These are phyloP conservation scores for Pristis pectinata DNA, from an alignment of 2,797 vertebrate genomes.

Conservation along the genomic window DNA sequence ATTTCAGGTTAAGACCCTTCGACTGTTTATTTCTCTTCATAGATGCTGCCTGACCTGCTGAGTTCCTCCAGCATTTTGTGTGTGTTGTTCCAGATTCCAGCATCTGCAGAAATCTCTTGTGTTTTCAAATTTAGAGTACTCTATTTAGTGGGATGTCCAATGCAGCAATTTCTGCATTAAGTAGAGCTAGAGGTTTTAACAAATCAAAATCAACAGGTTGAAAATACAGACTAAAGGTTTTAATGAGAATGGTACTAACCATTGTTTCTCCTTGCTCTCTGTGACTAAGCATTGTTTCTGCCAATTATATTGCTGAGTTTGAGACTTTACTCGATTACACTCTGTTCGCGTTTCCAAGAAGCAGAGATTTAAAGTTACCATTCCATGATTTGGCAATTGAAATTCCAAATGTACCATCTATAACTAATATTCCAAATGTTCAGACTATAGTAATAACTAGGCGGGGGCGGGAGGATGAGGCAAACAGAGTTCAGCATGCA, in stretches of 20 bases:
- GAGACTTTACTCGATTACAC: neutral
- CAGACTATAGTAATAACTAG: neutral
- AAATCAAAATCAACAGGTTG: neutral
- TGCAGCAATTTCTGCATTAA: neutral
- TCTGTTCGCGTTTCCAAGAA: neutral
- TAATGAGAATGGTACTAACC: neutral
- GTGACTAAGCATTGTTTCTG: neutral
- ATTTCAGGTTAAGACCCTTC: too few species aligned
- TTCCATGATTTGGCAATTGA: neutral
- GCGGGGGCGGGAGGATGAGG: too few species aligned
- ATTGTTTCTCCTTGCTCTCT: neutral
- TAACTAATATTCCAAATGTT: too few species aligned
- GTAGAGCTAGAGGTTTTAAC: neutral
- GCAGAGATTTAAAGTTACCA: neutral
- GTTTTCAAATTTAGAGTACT: neutral
- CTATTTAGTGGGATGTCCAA: neutral
- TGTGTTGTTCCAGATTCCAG: too few species aligned
- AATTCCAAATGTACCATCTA: neutral
- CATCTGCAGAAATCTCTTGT: too few species aligned
- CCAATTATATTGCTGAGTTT: neutral
- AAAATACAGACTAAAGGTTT: neutral
- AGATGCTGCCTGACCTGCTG: too few species aligned
- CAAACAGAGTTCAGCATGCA: neutral
- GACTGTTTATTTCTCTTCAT: too few species aligned
- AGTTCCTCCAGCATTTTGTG: too few species aligned